Conservation (phyloP, 2,888 invertebrate genomes). For the Anarsia innoxiella region DNA sequence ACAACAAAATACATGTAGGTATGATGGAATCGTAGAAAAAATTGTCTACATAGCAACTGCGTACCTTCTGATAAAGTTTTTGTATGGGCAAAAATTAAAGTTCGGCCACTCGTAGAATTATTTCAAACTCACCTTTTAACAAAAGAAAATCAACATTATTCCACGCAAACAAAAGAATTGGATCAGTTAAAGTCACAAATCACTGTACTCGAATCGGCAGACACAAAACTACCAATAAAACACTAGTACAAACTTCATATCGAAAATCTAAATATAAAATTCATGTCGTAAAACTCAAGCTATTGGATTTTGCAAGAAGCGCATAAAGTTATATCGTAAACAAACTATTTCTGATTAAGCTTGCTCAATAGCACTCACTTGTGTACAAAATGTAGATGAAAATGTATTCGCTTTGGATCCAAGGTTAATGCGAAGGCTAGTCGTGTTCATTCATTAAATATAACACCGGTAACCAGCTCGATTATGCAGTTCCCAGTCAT, state of each 20-base stretch:
- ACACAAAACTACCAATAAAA: background rate
- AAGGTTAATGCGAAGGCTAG: background rate
- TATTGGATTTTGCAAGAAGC: constrained; percentile 49
- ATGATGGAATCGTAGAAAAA: no score
- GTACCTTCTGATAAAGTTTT: no score
- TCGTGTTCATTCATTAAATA: constrained; percentile 1
- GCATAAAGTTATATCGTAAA: constrained; percentile 56
- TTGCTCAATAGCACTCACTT: constrained; percentile 25
- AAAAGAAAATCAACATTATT: no score
- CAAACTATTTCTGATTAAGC: constrained; percentile 51
- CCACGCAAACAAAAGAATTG: no score
- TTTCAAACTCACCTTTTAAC: no score
- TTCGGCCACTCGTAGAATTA: no score
- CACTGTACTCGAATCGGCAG: no score
- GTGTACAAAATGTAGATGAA: constrained; percentile 21
- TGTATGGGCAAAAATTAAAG: no score
- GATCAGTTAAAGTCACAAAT: no score
- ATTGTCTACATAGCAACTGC: no score
- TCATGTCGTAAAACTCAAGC: constrained; percentile 23
- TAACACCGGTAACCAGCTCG: background rate
- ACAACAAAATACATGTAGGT: no score
- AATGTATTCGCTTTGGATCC: constrained; percentile 3
- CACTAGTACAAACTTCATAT: constrained; percentile 6
- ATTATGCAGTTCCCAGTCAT: no score
- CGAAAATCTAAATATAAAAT: constrained; percentile 25